Percentiles rank a stretch among this genome's conserved stretches.
These are phyloP conservation scores for Triplophysa yarkandensis DNA, from an alignment of 2,797 vertebrate species.

Conservation along the genomic window DNA sequence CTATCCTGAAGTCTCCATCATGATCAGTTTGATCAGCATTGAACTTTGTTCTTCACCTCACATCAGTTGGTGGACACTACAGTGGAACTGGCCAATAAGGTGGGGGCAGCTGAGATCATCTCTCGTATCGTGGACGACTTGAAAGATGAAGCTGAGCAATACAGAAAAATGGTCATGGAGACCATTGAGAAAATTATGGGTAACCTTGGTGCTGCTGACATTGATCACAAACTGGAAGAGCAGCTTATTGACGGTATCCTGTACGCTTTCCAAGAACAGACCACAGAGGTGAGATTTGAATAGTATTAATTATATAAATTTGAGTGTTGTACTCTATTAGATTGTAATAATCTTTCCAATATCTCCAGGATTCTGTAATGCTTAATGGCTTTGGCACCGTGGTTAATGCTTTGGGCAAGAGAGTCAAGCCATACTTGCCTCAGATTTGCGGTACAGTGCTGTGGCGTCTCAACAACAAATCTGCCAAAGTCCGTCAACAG, in stretches of 20 bases:
- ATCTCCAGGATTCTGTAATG: constrained; percentile 95
- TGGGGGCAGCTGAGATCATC: constrained; percentile 98
- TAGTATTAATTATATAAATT: background rate
- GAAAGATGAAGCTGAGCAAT: constrained; percentile 98
- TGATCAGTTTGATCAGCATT: background rate
- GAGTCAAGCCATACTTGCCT: constrained; percentile 97
- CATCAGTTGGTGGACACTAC: constrained; percentile 96
- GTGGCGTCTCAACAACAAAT: constrained; percentile 99
- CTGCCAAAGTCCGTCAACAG: constrained; percentile 97
- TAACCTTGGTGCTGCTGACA: constrained; percentile 96
- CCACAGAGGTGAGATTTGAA: constrained; percentile 85
- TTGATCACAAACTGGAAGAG: constrained; percentile 98
- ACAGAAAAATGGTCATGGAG: constrained; percentile 99
- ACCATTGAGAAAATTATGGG: constrained; percentile 99
- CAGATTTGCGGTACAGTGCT: constrained; percentile 99
- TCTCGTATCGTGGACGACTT: constrained; percentile 98
- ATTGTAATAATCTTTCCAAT: background rate
- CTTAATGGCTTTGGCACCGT: constrained; percentile 98
- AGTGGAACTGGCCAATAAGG: constrained; percentile 98
- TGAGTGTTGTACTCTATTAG: background rate
- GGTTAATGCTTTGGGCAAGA: constrained; percentile 96
- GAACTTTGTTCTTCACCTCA: background rate
- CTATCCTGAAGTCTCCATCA: background rate
- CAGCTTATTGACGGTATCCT: constrained; percentile 98
- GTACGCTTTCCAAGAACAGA: constrained; percentile 98